Evolutionary conservation across 2,888 invertebrate genomes (phyloP).

Genomic region (Geotrupes spiniger): DNA sequence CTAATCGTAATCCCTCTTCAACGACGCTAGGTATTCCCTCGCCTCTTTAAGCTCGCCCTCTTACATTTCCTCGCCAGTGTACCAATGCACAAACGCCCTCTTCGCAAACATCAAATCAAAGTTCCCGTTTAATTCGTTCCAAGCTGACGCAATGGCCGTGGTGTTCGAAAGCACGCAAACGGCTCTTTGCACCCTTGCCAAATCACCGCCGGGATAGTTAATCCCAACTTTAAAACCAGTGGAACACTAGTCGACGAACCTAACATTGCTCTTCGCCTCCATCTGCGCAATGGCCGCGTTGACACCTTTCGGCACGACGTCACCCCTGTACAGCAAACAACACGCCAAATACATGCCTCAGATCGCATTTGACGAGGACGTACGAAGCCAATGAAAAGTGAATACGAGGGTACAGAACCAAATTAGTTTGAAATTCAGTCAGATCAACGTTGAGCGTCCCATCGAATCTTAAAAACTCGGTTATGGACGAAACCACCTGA

Average conservation of each 20-base stretch:
- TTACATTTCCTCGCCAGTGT: slow-evolving; percentile 72
- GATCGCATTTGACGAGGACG: slow-evolving; percentile 73
- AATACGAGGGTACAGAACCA: slow-evolving; percentile 89
- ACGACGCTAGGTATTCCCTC: slow-evolving; percentile 70
- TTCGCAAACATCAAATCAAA: slow-evolving; percentile 94
- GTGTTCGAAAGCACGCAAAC: slow-evolving; percentile 91
- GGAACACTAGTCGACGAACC: slow-evolving; percentile 95
- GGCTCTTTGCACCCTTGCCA: slow-evolving; percentile 80
- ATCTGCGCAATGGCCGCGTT: slow-evolving; percentile 79
- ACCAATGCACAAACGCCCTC: slow-evolving; percentile 95
- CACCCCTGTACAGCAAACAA: slow-evolving; percentile 82
- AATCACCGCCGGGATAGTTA: slow-evolving; percentile 66
- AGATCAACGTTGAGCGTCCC: slow-evolving; percentile 88
- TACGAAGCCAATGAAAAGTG: slow-evolving; percentile 80
- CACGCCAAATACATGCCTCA: slow-evolving; percentile 89
- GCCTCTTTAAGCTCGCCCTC: slow-evolving; percentile 82
- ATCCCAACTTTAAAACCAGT: slow-evolving; percentile 81
- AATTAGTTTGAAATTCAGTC: slow-evolving; percentile 88
- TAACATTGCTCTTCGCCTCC: slow-evolving; percentile 72
- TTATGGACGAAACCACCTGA: slow-evolving; percentile 82
- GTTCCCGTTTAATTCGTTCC: slow-evolving; percentile 87
- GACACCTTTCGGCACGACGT: slow-evolving; percentile 87
- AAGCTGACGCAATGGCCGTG: slow-evolving; percentile 86
- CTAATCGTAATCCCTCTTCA: slow-evolving; percentile 74
- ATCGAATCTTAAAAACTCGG: slow-evolving; percentile 82